Evolutionary conservation across 2,888 invertebrate species (phyloP), one percentile per base, ranked within the genome.

Genomic region (Sepioteuthis lessoniana): DNA sequence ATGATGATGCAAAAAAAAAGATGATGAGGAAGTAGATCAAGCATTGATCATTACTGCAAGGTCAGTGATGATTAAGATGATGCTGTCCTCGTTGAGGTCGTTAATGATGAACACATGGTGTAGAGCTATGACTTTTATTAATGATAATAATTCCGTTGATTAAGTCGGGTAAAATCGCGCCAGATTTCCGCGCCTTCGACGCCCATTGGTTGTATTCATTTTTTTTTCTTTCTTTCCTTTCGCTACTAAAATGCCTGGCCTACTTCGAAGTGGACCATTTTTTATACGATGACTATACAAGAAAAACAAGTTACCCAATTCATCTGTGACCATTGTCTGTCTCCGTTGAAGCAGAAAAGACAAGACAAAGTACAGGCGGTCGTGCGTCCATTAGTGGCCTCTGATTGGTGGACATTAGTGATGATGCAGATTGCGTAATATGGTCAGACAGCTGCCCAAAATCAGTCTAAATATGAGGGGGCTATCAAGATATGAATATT

Each of bases 271-370:
- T 4, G n/a, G 76, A 19, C 76, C 76, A n/a, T 76, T 76, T n/a
- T 25, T 31, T 76, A 16, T 76, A 13, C n/a, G 76, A 76, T 76
- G n/a, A 76, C n/a, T 76, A 76, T n/a, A 76, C n/a, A n/a, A 5
- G 76, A 31, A 31, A 76, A n/a, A 31, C 76, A 76, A 76, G 76
- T 76, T 76, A n/a, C 76, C 76, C n/a, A 76, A 35, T 76, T 76
- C 76, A 76, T n/a, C 76, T 76, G 76, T 76, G 35, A 76, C 76
- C 76, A 76, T 76, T 76, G 76, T 76, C 76, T 76, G n/a, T n/a
- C 76, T 76, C 76, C 31, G 76, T 76, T 13, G 76, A 76, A 28
- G 76, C 76, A 76, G n/a, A 76, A 76, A n/a, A 35, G 76, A 76
- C 35, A n/a, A 35, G 35, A 35, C n/a, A 76, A 76, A n/a, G 16